Evolutionary conservation across 1,140 invertebrate genomes (phyloP).

Genomic region (Ceratosolen fusciceps): DNA sequence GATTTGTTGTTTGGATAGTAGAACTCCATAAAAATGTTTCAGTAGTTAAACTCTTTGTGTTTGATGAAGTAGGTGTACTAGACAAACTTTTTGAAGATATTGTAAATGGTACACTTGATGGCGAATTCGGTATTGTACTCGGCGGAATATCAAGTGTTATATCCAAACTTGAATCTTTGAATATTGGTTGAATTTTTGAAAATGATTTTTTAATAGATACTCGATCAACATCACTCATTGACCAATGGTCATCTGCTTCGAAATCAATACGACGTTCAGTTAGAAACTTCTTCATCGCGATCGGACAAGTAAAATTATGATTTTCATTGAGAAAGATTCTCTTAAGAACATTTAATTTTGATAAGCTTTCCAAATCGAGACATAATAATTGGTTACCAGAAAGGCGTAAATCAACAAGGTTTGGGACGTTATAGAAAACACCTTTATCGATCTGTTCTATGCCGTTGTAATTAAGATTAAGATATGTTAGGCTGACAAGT

Average conservation of each 20-base stretch:
- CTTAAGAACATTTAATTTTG: slow-evolving; percentile 56
- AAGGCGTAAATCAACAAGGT: slow-evolving; percentile 62
- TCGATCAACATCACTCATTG: slow-evolving; percentile 49
- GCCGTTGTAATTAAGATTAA: slow-evolving; percentile 66
- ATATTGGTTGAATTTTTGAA: neutral
- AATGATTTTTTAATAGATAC: slow-evolving; percentile 33
- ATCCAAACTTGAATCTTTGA: neutral
- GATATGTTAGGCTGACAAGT: slow-evolving; percentile 60
- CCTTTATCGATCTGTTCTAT: slow-evolving; percentile 62
- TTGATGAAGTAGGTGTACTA: neutral
- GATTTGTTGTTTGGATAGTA: neutral
- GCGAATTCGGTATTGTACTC: neutral
- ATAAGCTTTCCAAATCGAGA: slow-evolving; percentile 59
- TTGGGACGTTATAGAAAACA: slow-evolving; percentile 57
- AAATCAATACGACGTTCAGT: slow-evolving; percentile 54
- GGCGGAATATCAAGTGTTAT: neutral
- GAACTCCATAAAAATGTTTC: neutral
- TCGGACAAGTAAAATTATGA: slow-evolving; percentile 63
- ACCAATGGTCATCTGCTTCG: slow-evolving; percentile 61
- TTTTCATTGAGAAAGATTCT: slow-evolving; percentile 64
- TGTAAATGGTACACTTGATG: neutral
- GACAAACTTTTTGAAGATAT: neutral
- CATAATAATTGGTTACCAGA: slow-evolving; percentile 65
- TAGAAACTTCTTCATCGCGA: slow-evolving; percentile 58
- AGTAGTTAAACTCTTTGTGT: neutral